Conservation (phyloP, 2,888 invertebrate genomes). For the Pheosia gnoma region DNA sequence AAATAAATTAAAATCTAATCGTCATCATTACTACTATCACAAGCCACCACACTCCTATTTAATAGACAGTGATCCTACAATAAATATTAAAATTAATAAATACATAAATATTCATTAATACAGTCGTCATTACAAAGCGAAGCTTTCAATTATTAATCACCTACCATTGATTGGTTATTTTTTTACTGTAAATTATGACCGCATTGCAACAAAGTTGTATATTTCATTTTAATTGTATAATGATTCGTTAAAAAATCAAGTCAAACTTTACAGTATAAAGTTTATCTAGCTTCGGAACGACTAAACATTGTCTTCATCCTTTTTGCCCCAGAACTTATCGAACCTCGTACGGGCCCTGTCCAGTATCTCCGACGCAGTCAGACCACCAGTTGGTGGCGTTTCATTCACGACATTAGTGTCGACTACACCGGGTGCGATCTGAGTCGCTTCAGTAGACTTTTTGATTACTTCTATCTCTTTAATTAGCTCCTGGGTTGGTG, state of each 20-base stretch:
- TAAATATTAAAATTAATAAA: constrained; percentile 48
- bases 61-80: constrained; percentile 66
- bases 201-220: constrained; percentile 13
- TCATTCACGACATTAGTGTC: constrained; percentile 82
- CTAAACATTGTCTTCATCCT: constrained; percentile 85
- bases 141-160: constrained; percentile 62
- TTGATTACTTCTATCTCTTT: constrained; percentile 73
- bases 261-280: constrained; percentile 55
- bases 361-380: constrained; percentile 89
- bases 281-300: constrained; percentile 32
- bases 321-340: constrained; percentile 93
- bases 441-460: constrained; percentile 77
- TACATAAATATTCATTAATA: constrained; percentile 46
- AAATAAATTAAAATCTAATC: constrained; percentile 42
- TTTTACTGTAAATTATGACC: constrained; percentile 51
- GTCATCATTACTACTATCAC: constrained; percentile 69
- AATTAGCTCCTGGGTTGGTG: constrained; percentile 64
- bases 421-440: constrained; percentile 82
- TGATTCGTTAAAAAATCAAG: constrained; percentile 9
- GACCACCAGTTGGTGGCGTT: constrained; percentile 66
- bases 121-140: constrained; percentile 77
- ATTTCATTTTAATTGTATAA: constrained; percentile 15
- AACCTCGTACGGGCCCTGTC: constrained; percentile 93
- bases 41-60: constrained; percentile 79
- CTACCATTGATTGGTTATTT: constrained; percentile 51